Conservation (phyloP, 2,113 vertebrate genomes). For the Rhinogobius similis region DNA sequence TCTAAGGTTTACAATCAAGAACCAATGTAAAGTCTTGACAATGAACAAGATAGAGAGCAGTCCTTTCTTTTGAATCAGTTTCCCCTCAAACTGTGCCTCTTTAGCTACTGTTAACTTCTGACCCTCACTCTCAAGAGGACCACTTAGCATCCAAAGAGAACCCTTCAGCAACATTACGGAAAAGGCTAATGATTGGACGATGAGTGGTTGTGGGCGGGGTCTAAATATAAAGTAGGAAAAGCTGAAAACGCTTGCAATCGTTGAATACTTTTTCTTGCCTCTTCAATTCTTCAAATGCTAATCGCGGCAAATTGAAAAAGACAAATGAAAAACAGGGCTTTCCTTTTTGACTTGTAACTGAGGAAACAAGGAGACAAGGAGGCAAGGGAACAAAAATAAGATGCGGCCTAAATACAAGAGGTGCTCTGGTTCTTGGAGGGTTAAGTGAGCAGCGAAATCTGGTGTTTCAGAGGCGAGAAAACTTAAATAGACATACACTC, state of each 20-base stretch:
- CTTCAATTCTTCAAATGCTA: no score
- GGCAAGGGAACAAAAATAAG: not conserved
- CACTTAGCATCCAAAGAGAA: not conserved
- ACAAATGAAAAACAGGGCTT: no score
- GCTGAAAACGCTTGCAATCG: not conserved
- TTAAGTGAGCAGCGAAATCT: slow-evolving; percentile 63
- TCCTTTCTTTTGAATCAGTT: not conserved
- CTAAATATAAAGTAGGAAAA: slow-evolving; percentile 18
- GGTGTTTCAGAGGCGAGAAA: slow-evolving; percentile 40
- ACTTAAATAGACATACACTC: slow-evolving; percentile 41
- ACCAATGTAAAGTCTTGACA: slow-evolving; percentile 1
- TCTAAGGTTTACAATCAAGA: not conserved
- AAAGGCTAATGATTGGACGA: slow-evolving; percentile 4
- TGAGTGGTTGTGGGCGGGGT: slow-evolving; percentile 7
- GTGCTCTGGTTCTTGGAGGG: slow-evolving; percentile 32
- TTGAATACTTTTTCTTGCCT: not conserved
- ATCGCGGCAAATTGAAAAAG: no score
- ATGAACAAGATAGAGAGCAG: not conserved
- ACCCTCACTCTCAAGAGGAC: not conserved
- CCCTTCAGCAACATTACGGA: slow-evolving; percentile 8
- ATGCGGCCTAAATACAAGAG: slow-evolving; percentile 12
- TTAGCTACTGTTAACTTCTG: slow-evolving; percentile 2
- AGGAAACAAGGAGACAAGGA: slow-evolving; percentile 1
- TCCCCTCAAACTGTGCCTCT: not conserved
- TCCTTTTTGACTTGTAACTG: no score